Evolutionary conservation across 2,888 invertebrate species (phyloP).

Genomic region (Eristalis tenax): DNA sequence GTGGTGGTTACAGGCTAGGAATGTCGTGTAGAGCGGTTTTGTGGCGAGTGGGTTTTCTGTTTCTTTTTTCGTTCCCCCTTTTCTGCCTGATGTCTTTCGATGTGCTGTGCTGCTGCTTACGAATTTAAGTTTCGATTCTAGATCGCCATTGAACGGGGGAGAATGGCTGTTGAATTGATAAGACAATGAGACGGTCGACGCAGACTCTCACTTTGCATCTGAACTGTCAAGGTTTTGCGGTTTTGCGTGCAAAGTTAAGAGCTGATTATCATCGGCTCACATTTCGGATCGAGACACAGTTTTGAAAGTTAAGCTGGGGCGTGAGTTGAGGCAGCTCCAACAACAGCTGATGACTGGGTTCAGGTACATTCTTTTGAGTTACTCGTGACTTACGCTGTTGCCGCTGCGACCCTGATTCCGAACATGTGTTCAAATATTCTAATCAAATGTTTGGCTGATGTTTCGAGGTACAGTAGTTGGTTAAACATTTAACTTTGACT

Average conservation of each 20-base stretch:
- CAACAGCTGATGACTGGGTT: neutral
- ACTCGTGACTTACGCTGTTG: no score
- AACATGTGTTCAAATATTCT: neutral
- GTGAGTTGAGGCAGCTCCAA: neutral
- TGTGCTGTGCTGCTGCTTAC: constrained; percentile 14
- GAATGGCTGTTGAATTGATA: constrained; percentile 14
- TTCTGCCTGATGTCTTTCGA: constrained; percentile 3
- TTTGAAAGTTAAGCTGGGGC: neutral
- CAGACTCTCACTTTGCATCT: neutral
- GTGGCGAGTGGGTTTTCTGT: neutral
- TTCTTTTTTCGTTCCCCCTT: constrained; percentile 6
- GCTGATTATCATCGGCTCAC: neutral
- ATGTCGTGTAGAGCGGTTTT: neutral
- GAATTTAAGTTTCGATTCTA: constrained; percentile 17
- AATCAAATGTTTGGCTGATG: neutral
- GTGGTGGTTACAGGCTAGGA: neutral
- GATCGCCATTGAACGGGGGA: constrained; percentile 3
- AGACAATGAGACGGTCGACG: constrained; percentile 1
- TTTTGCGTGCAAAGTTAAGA: neutral
- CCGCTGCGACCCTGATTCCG: neutral
- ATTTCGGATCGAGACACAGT: neutral
- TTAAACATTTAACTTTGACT: neutral
- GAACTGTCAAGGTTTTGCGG: constrained; percentile 1
- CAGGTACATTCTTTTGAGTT: neutral
- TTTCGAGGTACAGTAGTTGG: neutral